These are phyloP conservation scores for Psittacula echo DNA, from an alignment of 2,797 vertebrate genomes.

Conservation along the genomic window DNA sequence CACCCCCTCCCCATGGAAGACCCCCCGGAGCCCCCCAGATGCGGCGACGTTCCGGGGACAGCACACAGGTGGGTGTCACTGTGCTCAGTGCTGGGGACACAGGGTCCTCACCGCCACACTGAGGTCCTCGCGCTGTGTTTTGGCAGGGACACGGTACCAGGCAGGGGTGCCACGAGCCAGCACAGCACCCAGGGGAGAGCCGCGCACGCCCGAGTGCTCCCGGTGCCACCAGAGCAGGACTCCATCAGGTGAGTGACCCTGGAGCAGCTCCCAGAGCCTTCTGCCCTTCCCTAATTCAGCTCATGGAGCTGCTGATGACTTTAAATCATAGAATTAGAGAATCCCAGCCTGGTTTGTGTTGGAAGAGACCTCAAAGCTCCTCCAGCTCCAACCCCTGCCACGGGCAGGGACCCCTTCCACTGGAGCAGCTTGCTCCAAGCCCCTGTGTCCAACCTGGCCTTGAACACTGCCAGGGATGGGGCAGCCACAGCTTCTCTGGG, in stretches of 20 bases:
- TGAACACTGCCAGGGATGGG: no score
- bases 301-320: not conserved
- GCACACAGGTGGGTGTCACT: constrained; percentile 70
- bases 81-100: fast-evolving
- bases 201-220: not conserved
- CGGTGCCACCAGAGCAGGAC: not conserved
- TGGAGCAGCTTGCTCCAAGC: no score
- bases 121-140: fast-evolving
- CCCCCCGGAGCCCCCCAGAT: not conserved
- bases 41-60: constrained; percentile 45
- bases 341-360: not conserved
- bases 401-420: no score
- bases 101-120: fast-evolving
- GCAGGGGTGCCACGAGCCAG: fast-evolving
- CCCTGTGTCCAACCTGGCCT: no score
- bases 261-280: not conserved
- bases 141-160: constrained; percentile 18
- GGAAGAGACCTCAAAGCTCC: not conserved
- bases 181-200: not conserved
- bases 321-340: not conserved
- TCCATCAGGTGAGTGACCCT: not conserved
- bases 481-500: no score
- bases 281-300: fast-evolving
- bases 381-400: no score
- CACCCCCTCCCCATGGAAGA: not conserved